A percentile compares a stretch with the other conserved stretches of the same genome.
phyloP scores from a whole-genome alignment of 2,113 vertebrate genomes.

The Recurvirostra avosetta region DNA sequence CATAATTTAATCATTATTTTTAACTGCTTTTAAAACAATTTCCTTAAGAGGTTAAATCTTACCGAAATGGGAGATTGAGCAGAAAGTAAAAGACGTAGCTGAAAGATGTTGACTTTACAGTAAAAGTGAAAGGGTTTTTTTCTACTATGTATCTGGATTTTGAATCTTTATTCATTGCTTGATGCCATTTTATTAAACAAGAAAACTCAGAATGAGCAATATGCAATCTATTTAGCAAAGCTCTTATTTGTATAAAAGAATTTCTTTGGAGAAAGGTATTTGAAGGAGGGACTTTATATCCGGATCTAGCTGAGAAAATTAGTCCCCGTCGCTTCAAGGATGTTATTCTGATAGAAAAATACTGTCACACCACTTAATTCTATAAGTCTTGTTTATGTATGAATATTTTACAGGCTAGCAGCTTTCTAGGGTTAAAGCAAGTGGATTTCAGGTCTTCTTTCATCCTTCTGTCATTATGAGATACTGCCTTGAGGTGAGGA shows the following conservation, averaged over 20 bases:
- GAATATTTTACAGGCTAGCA: background rate
- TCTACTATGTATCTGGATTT: background rate
- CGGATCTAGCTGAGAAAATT: background rate
- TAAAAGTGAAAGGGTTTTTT: background rate
- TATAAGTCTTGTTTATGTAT: background rate
- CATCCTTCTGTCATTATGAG: background rate
- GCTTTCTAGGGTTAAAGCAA: background rate
- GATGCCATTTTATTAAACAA: constrained; percentile 4
- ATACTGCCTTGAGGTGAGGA: background rate
- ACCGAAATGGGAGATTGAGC: constrained; percentile 14
- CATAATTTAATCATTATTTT: constrained; percentile 64
- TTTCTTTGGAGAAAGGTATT: constrained; percentile 13
- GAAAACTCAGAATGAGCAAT: constrained; percentile 24
- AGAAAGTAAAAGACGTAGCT: background rate
- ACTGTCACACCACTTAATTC: background rate
- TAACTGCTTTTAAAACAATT: constrained; percentile 65
- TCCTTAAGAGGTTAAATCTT: constrained; percentile 62
- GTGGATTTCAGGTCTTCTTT: background rate
- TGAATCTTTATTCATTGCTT: constrained; percentile 1
- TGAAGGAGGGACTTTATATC: background rate
- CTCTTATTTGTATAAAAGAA: constrained; percentile 11
- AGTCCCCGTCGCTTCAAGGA: background rate
- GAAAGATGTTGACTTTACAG: background rate
- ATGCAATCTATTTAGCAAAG: background rate
- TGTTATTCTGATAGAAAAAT: background rate